Evolutionary conservation across 2,797 vertebrate species (phyloP), one percentile per base, ranked within the genome.

Genomic region (Dermochelys coriacea): DNA sequence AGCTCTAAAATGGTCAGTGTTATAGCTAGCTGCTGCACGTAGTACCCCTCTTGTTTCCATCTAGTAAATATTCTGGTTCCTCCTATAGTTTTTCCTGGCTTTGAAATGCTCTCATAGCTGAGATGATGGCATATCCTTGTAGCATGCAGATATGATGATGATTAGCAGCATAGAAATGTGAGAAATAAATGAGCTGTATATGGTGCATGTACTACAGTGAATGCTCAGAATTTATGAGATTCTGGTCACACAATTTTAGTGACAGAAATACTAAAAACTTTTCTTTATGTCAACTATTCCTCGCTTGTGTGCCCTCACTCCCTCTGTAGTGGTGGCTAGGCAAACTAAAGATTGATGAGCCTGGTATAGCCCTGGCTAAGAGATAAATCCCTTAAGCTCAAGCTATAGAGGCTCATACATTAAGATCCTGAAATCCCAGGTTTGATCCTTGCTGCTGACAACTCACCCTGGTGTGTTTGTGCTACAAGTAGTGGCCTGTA

Each of bases 211-310:
- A 50, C 57, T 45, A 84, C 34, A 84, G 50, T 52, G 64, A 89
- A 93, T 94, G 34, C 61, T 86, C 85, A 93, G 82, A 94, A 91
- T 47, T 74, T 93, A 82, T 61, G 57, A 91, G 54, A 81, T 84
- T 91, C 93, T 85, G 2, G 23, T 87, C 87, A 95, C 89, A 93
- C 90, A 86, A 89, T 64, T 94, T 81, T 86, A 64, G n/a, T 64
- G 86, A 59, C 81, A 89, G 85, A 94, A 84, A 52, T 41, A 71
- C 34, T 93, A n/a, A 86, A 11, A 74, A 74, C 34, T 34, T 34
- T n/a, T 64, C 34, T n/a, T 64, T n/a, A n/a, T n/a, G 16, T 64
- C 19, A 64, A 64, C 61, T 34, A 18, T n/a, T 34, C 15, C 31
- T 64, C 19, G 12, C 15, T 9, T n/a, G 2, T n/a, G 16, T 64